Evolutionary conservation across 2,888 invertebrate species (phyloP).

Genomic region (Leptinotarsa tumamoca): DNA sequence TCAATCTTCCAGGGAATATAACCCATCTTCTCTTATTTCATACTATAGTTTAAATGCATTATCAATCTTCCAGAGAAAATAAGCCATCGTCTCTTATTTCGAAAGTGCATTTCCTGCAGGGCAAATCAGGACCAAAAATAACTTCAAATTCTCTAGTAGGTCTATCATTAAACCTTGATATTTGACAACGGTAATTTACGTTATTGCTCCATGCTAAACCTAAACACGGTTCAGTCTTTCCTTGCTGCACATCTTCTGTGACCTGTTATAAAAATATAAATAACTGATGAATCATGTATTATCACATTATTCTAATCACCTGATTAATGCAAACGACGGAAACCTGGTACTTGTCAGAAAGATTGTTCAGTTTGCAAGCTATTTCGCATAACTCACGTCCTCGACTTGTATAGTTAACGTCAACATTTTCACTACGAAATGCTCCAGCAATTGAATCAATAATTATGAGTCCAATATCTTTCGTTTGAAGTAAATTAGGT

Average conservation of each 20-base stretch:
- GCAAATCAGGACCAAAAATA: conserved; percentile 72
- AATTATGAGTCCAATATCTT: conserved; percentile 70
- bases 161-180: conserved; percentile 61
- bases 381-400: conserved; percentile 72
- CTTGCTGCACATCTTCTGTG: conserved; percentile 59
- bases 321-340: conserved; percentile 80
- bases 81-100: conserved; percentile 63
- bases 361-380: conserved; percentile 69
- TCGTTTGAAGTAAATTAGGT: conserved; percentile 67
- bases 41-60: neutral
- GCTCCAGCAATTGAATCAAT: conserved; percentile 82
- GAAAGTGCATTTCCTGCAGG: conserved; percentile 67
- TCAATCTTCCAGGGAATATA: neutral
- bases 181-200: conserved; percentile 71
- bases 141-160: conserved; percentile 68
- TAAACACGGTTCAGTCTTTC: conserved; percentile 69
- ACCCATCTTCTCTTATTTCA: conserved; percentile 63
- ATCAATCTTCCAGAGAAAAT: neutral
- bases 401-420: conserved; percentile 66
- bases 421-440: conserved; percentile 71
- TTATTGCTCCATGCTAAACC: conserved; percentile 78
- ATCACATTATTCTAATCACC: conserved; percentile 63
- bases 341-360: conserved; percentile 70
- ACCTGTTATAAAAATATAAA: conserved; percentile 55
- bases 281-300: neutral